Base-by-base conservation (phyloP, 2,888 invertebrate genomes). In the Hipparchia sbordonii region DNA sequence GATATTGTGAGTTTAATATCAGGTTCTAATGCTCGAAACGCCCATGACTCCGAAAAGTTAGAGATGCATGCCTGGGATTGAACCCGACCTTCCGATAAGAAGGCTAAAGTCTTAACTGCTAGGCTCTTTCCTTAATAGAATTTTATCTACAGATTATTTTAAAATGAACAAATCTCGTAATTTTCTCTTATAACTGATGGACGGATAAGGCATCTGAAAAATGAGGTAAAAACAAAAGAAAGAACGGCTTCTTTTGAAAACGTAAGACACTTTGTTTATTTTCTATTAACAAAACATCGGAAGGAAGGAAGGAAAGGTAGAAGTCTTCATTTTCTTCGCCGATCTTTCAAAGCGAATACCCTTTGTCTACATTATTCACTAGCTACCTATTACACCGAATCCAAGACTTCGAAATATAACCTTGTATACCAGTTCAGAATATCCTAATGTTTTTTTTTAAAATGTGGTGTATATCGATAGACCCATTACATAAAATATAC, bases 261-360 rank as follows among this genome's bases (percentile, higher is more conserved):
- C 23, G 48, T 51, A 63, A 48, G 48, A 63, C 51, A 10, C 23
- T 63, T 63, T 23, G 63, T 63, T 10, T 23, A 51, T 23, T 63
- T 63, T 48, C 13, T 51, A 10, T 48, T 63, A 51, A 62, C 13
- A 46, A 62, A 62, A 63, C 48, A 63, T 63, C 63, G 63, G 63
- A 63, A 63, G 63, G 48, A 63, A 23, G 48, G 48, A 63, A 23
- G 48, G 63, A 51, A 63, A 48, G 10, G 63, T 48, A 23, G 46
- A 46, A 56, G 56, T 67, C 57, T 67, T 57, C 56, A 13, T 67
- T 67, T 45, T 56, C 67, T 57, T 56, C 48, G 1, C 48, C n/a
- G 63, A 10, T 63, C 63, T 63, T 63, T 46, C 2, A 7, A n/a
- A 63, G 51, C 9, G 63, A 63, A 63, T 63, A 63, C 63, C 63